Base-by-base conservation (phyloP, 2,888 invertebrate genomes). In the Callosobruchus maculatus region DNA sequence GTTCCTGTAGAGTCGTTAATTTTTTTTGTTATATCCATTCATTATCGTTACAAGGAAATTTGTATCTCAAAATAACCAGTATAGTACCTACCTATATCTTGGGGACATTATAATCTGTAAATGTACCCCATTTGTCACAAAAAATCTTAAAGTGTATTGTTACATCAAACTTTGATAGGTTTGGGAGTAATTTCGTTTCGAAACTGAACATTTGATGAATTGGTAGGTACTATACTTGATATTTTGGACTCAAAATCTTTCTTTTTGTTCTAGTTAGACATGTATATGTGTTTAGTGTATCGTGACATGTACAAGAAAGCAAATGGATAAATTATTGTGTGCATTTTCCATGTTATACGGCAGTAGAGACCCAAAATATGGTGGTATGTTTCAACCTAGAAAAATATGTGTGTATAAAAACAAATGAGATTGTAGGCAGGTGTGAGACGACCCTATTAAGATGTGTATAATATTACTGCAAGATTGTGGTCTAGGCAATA, bases 401-500 rank as follows among this genome's bases (percentile, higher is more conserved):
- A 49, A 26, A 26, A 49, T 49, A 49, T 49, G 49, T 49, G 49
- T 1, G 13, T 49, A 18, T 49, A 49, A 49, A 49, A 49, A 49
- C 9, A 49, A 49, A 49, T 13, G 4, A 49, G 49, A 49, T 49
- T 49, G 18, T 1, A 7, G 49, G 49, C 49, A 49, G 13, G 79
- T 81, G 78, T 80, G 86, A 78, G 80, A 85, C 85, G 87, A 84
- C 87, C 87, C 86, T 87, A 87, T 87, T 87, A 86, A 84, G 85
- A 86, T 74, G 86, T 87, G 85, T 87, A 86, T 86, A 86, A 84
- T 85, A 49, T 49, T 7, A 49, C 49, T 49, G 49, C 83, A 76
- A 84, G 84, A 77, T 85, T 85, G 86, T 85, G 87, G 87, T 87
- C 87, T 88, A 88, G 88, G 88, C 88, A 88, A 88, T 88, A 88